Evolutionary conservation across 2,113 vertebrate species (phyloP), one percentile per base, ranked within the genome.

Genomic region (Epinephelus cyanopodus): DNA sequence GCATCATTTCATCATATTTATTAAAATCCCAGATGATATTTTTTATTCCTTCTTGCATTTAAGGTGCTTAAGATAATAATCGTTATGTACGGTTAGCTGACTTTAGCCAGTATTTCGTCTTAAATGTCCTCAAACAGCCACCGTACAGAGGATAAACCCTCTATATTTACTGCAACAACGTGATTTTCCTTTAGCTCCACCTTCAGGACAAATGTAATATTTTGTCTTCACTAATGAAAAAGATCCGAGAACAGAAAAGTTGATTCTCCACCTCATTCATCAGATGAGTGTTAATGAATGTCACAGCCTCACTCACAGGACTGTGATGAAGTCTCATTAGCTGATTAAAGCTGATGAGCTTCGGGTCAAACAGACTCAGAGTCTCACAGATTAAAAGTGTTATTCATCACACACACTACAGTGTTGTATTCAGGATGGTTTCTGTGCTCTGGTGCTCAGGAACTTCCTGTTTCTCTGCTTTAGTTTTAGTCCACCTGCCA

Each of bases 391-490:
- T 56, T n/a, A 23, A 56, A 21, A 56, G 10, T 45, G 9, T 11
- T 45, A 9, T 9, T 45, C 42, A 10, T 45, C 33, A 37, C 23
- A 17, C 23, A 29, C 14, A 0, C 10, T 12, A 25, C 13, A 15
- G 3, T 1, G 42, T 27, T 12, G 25, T 17, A 0, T 12, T 33
- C 42, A 48, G 25, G 56, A 2, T 45, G 42, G 42, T 12, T 8
- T 48, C 19, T 48, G 50, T 0, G 37, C 29, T 15, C 62, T 27
- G 37, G 0, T 1, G 14, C 18, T 13, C 42, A 17, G 15, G 33
- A 6, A 79, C 27, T 80, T 83, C 81, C 67, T 77, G 47, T 80
- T 87, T 62, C 61, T 73, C 3, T 2, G 23, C 47, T 70, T 27
- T 39, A 12, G 37, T 57, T 80, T 50, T 25, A 8, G 7, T 63